A percentile compares a stretch with the other conserved stretches of the same genome.
phyloP scores from a whole-genome alignment of 2,888 invertebrate genomes.

The Cantharis nigra region DNA sequence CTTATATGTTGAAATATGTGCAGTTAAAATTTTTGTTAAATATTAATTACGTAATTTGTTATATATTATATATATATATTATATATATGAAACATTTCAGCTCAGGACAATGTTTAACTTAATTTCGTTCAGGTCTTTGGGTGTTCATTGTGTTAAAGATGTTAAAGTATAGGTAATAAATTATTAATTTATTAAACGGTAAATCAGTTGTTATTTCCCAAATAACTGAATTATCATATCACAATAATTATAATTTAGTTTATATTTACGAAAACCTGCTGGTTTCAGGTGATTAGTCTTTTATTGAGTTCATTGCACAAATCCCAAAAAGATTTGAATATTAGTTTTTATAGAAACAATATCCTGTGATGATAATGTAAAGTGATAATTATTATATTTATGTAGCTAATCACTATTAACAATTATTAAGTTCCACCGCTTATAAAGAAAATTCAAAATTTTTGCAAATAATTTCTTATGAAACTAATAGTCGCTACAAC shows the following conservation, averaged over 20 bases:
- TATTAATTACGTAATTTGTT: constrained; percentile 44
- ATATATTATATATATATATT: constrained; percentile 44
- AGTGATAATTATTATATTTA: constrained; percentile 52
- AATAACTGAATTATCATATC: constrained; percentile 41
- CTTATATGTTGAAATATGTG: constrained; percentile 40
- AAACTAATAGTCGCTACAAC: constrained; percentile 25
- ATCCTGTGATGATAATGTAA: constrained; percentile 47
- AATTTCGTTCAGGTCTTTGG: background rate
- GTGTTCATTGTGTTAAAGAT: background rate
- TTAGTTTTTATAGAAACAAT: constrained; percentile 40
- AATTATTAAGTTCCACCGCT: constrained; percentile 42
- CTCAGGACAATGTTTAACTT: constrained; percentile 47
- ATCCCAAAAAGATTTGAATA: constrained; percentile 5
- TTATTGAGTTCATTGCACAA: background rate
- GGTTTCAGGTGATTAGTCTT: constrained; percentile 27
- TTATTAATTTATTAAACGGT: constrained; percentile 20
- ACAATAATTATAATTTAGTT: constrained; percentile 8
- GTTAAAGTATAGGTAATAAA: background rate
- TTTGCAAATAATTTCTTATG: constrained; percentile 15
- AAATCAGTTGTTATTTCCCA: constrained; percentile 50
- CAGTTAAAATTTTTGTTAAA: constrained; percentile 44
- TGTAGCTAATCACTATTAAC: constrained; percentile 46
- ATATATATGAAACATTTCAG: constrained; percentile 53
- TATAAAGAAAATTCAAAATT: constrained; percentile 14
- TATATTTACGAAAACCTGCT: constrained; percentile 28